Base-by-base conservation (phyloP, 2,888 invertebrate genomes). In the Lydus trimaculatus region DNA sequence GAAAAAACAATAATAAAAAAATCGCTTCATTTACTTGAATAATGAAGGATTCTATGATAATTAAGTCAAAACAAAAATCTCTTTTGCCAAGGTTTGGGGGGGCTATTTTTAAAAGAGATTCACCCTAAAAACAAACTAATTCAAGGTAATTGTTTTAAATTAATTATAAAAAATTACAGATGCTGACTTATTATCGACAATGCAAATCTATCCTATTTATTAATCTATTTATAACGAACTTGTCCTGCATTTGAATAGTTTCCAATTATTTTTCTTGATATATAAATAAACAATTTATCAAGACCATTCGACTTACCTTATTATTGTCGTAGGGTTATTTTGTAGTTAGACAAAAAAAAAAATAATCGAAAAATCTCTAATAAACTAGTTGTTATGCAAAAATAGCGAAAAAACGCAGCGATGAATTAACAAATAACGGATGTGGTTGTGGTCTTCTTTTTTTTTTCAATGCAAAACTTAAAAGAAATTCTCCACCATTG, bases 161-260 rank as follows among this genome's bases (percentile, higher is more conserved):
- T 5, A n/a, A 48, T 52, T 23, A 9, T 43, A 6, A 13, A 17
- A n/a, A 17, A 43, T 1, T n/a, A 23, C 23, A 52, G 52, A 13
- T 23, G 28, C 20, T 9, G 9, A 48, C 28, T 15, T 25, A 56
- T 56, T n/a, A 28, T 56, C 15, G 0, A 56, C 56, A 56, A 56
- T 56, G n/a, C 28, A 56, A 56, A n/a, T 56, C 28, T 56, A 13
- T 28, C 28, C 28, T 56, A 56, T 56, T 28, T 28, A 56, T 56
- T 28, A n/a, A 9, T 65, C 70, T 70, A 67, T 67, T 70, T 67
- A 70, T 70, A 70, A 60, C 70, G 65, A 70, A 70, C 70, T 70
- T 70, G 70, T 67, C 65, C 60, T 67, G 70, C 61, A 64, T 67
- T 70, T 70, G 67, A 70, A 66, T 64, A 58, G 64, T 43, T 64